Percentiles rank a stretch among this genome's conserved stretches.
Evolutionary conservation across 1,140 invertebrate genomes (phyloP).

Genomic region (Elysia chlorotica): DNA sequence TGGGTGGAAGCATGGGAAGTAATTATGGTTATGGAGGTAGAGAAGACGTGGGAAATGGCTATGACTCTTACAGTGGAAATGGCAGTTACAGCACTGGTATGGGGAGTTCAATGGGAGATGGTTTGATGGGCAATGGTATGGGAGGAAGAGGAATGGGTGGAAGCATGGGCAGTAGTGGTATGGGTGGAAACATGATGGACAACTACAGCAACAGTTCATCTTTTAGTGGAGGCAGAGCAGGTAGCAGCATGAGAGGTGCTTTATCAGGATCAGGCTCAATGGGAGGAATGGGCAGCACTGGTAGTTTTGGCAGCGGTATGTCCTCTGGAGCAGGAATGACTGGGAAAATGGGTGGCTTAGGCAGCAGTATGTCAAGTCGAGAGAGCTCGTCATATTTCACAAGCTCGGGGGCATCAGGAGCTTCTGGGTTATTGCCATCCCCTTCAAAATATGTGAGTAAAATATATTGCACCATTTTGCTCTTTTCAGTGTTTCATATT

Average conservation of each 20-base stretch:
- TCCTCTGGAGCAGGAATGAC: neutral
- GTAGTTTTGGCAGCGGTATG: neutral
- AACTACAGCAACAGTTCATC: neutral
- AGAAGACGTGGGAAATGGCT: neutral
- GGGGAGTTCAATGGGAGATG: neutral
- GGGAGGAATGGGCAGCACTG: neutral
- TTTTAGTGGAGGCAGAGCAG: neutral
- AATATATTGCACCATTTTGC: too few relatives aligned
- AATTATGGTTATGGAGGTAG: neutral
- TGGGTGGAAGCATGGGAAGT: conserved; percentile 1
- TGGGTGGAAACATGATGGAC: conserved; percentile 4
- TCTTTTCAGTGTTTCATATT: too few relatives aligned
- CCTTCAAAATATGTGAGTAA: conserved; percentile 20
- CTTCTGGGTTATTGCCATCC: conserved; percentile 9
- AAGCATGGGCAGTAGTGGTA: neutral
- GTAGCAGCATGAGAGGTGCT: neutral
- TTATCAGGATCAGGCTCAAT: neutral
- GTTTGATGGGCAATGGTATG: too few relatives aligned
- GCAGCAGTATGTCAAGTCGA: neutral
- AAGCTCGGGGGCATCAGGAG: neutral
- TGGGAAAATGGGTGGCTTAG: neutral
- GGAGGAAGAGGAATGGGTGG: neutral
- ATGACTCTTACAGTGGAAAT: neutral
- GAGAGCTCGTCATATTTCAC: too few relatives aligned
- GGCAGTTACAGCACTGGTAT: neutral